phyloP scores from a whole-genome alignment of 92 coral and sea anemone genomes.

The Porites lobata region DNA sequence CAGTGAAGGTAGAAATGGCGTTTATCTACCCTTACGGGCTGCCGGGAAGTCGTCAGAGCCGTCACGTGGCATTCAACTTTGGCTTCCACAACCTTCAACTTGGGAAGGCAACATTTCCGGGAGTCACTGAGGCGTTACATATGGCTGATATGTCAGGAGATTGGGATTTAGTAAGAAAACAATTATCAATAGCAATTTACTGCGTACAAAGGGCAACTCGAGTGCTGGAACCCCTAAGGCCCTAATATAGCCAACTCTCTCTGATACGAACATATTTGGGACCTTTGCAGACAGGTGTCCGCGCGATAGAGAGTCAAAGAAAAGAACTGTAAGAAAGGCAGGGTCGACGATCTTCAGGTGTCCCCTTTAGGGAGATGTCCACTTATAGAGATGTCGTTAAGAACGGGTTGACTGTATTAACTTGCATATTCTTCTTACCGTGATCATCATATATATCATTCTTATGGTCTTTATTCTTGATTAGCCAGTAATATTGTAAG shows the following conservation, averaged over 20 bases:
- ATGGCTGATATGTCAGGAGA: slow-evolving; percentile 75
- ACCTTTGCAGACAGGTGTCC: background rate
- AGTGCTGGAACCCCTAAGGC: slow-evolving; percentile 14
- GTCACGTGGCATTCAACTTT: slow-evolving; percentile 90
- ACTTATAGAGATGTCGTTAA: too few relatives aligned
- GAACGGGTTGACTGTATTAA: too few relatives aligned
- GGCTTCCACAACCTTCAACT: slow-evolving; percentile 79
- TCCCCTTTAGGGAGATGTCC: too few relatives aligned
- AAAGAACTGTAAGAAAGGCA: too few relatives aligned
- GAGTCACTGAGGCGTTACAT: slow-evolving; percentile 80
- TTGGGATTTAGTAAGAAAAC: slow-evolving; percentile 85
- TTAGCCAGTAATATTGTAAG: too few relatives aligned
- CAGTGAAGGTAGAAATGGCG: slow-evolving; percentile 86
- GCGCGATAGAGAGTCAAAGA: too few relatives aligned
- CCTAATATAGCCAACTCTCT: background rate
- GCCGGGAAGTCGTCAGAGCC: slow-evolving; percentile 80
- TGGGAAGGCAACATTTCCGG: slow-evolving; percentile 85
- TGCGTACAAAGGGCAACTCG: slow-evolving; percentile 81
- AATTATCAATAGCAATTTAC: slow-evolving; percentile 78
- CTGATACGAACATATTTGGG: background rate
- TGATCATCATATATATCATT: too few relatives aligned
- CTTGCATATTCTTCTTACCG: too few relatives aligned
- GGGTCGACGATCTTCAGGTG: too few relatives aligned
- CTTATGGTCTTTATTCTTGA: too few relatives aligned
- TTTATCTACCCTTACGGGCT: slow-evolving; percentile 87